These are phyloP conservation scores for Heliocidaris erythrogramma DNA, from an alignment of 35 echinoderm and acorn worm species.

Conservation along the genomic window DNA sequence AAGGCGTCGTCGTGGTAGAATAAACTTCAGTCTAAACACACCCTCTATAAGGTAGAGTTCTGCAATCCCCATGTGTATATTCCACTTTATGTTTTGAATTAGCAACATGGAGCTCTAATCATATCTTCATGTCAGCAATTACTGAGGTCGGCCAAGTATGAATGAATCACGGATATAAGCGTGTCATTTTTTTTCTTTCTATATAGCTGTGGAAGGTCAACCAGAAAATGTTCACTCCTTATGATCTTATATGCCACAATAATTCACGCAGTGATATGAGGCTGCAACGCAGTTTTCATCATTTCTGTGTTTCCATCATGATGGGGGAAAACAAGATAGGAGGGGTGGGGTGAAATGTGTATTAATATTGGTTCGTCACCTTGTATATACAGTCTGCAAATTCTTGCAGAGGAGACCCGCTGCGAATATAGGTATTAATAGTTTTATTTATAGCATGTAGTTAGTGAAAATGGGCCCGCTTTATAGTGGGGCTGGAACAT, in stretches of 20 bases:
- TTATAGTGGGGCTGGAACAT: no score
- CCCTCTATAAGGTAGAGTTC: not conserved
- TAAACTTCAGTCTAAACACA: no score
- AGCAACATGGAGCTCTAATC: not conserved
- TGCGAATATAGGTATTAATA: no score
- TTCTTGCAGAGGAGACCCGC: no score
- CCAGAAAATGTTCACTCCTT: not conserved
- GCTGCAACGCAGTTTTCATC: slow-evolving; percentile 8
- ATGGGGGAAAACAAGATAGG: no score
- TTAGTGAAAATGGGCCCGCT: no score
- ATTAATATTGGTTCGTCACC: no score
- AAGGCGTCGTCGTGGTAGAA: no score
- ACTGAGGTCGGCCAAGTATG: not conserved
- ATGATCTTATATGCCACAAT: not conserved
- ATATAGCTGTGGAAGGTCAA: not conserved
- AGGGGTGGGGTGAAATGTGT: no score
- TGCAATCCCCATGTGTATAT: not conserved
- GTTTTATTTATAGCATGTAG: no score
- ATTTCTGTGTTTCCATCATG: not conserved
- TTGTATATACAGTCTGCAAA: no score
- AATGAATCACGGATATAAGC: not conserved
- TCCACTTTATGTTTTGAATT: not conserved
- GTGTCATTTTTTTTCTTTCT: not conserved
- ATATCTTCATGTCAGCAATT: not conserved
- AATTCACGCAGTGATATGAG: not conserved